Evolutionary conservation across 2,113 vertebrate species (phyloP).

Genomic region (Picathartes gymnocephalus): DNA sequence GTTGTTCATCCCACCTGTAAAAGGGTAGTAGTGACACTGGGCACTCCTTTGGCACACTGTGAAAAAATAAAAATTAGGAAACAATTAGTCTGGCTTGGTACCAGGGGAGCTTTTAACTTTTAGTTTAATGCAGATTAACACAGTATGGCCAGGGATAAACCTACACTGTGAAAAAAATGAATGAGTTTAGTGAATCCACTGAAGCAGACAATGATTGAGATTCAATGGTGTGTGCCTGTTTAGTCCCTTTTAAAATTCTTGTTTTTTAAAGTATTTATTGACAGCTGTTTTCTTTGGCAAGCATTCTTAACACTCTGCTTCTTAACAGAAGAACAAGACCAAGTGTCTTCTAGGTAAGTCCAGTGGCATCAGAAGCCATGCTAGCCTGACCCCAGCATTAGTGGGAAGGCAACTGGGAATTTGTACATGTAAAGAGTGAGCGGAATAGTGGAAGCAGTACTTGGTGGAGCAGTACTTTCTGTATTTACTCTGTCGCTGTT

Average conservation of each 20-base stretch:
- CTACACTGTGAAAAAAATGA: background rate
- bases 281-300: slow-evolving; percentile 24
- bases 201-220: background rate
- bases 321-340: background rate
- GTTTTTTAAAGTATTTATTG: background rate
- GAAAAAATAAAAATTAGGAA: background rate
- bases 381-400: background rate
- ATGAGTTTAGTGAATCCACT: background rate
- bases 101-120: background rate
- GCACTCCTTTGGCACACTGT: background rate
- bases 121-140: background rate
- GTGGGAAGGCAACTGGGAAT: background rate
- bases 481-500: background rate
- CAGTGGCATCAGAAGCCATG: background rate
- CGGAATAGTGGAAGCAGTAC: background rate
- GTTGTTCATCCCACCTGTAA: background rate
- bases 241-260: background rate
- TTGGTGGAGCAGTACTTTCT: background rate
- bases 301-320: background rate
- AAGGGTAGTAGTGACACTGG: background rate
- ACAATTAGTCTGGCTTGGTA: background rate
- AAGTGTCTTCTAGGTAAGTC: background rate
- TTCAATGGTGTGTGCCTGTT: background rate
- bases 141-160: background rate
- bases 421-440: background rate